Evolutionary conservation across 2,113 vertebrate species (phyloP), one percentile per base, ranked within the genome.

Genomic region (Psittacara wagleri): DNA sequence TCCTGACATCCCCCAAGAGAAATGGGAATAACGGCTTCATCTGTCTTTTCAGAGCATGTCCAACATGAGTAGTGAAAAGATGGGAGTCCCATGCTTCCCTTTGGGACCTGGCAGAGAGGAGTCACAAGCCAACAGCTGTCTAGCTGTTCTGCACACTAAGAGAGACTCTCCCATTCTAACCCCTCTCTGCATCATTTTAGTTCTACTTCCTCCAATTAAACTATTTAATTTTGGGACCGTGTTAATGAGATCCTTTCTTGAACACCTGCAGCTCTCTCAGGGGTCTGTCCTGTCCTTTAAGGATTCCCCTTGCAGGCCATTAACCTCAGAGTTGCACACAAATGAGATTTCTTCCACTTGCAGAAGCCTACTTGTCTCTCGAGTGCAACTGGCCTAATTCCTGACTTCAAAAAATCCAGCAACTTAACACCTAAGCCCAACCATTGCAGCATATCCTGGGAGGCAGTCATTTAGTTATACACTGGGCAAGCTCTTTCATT

Each of bases 51-150:
- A 80, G 39, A 86, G 31, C 11, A 7, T 6, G 2, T n/a, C 22
- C 0, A 0, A 62, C 35, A 61, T 0, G 2, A 93, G 28, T 13
- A 37, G 31, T 15, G 19, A 24, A 55, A 74, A 20, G 52, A 55
- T 22, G 17, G 25, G 57, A 39, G 27, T 79, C 49, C 48, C 4
- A 1, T 2, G 5, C 16, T 46, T 63, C 31, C 25, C 33, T 64
- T 7, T 22, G 37, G 44, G 20, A 61, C 18, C 8, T 27, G 49
- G n/a, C 41, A 92, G 22, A 27, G 72, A 81, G 37, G n/a, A 83
- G 27, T 43, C 43, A 18, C 3, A 31, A 48, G 49, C 11, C 41
- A 94, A 69, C 8, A 66, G 33, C 44, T 68, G 13, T 27, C 13
- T 72, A 59, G n/a, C 24, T 27, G 3, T 46, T 59, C 57, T 85